These are phyloP conservation scores for Cenopis cana DNA, from an alignment of 2,888 invertebrate species.

Conservation along the genomic window DNA sequence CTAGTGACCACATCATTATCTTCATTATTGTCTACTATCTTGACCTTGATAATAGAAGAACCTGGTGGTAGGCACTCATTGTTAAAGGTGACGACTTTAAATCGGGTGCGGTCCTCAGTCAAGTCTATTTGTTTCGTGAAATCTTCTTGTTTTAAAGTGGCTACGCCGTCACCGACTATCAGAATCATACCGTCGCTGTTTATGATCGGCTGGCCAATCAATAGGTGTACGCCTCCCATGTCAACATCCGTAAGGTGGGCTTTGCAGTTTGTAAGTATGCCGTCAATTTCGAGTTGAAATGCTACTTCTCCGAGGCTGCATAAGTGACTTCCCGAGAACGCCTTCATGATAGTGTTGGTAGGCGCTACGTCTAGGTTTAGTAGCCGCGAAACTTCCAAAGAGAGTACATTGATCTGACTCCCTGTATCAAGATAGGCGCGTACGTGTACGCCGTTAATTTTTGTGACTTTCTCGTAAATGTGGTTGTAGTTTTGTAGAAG, in stretches of 20 bases:
- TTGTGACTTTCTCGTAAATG: conserved; percentile 25
- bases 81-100: no score
- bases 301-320: conserved; percentile 45
- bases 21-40: no score
- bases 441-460: conserved; percentile 39
- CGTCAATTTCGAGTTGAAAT: conserved; percentile 39
- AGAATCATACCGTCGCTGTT: no score
- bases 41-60: no score
- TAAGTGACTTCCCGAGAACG: conserved; percentile 43
- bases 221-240: conserved; percentile 45
- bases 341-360: conserved; percentile 36
- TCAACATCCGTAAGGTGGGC: conserved; percentile 31
- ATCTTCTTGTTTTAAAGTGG: no score
- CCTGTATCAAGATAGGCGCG: conserved; percentile 47
- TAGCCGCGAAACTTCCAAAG: neutral
- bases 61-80: no score
- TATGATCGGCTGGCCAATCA: conserved; percentile 48
- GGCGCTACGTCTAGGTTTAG: conserved; percentile 32
- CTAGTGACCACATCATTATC: no score
- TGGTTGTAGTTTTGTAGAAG: no score
- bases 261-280: conserved; percentile 34
- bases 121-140: no score
- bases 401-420: conserved; percentile 45
- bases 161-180: no score
- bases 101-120: no score